Evolutionary conservation across 1,140 invertebrate species (phyloP), one percentile per base, ranked within the genome.

Genomic region (Bilobella aurantiaca): DNA sequence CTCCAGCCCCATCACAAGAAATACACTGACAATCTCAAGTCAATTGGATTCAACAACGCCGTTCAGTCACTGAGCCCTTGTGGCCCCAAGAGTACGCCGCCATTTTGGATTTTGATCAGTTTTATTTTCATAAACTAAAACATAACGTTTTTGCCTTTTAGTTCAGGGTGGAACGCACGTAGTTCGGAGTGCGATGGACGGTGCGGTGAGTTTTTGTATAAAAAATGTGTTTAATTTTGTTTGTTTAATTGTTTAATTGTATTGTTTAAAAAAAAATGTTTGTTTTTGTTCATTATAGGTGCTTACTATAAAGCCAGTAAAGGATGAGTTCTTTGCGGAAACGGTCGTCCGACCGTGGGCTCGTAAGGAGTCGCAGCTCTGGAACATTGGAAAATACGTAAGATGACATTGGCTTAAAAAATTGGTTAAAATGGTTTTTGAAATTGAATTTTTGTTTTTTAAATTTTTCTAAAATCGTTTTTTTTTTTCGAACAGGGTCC

Each of bases 331-430:
- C 29, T 66, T 37, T 34, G 64, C 64, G 2, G 46, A 61, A 29
- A 32, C 59, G 12, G 28, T 28, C n/a, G 62, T 66, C 58, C 30
- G 14, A 16, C 34, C 60, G n/a, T 66, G 64, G 64, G 18, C 23
- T 18, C 5, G 59, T n/a, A 61, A 37, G 21, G 46, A 61, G 32
- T 32, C 34, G 21, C 64, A 66, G 32, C 27, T 66, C 1, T 66
- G 64, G 64, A 47, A 25, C 3, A 56, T 66, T 37, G 47, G 31
- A 31, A 66, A 62, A 66, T 66, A 66, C 30, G 64, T 65, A 37
- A 65, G 47, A n/a, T n/a, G n/a, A n/a, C n/a, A n/a, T n/a, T n/a
- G n/a, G n/a, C n/a, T n/a, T n/a, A n/a, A n/a, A n/a, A n/a, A n/a
- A n/a, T n/a, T n/a, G n/a, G n/a, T n/a, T n/a, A n/a, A n/a, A n/a